Conservation (phyloP, 2,888 invertebrate genomes). For the Pyrrhosoma nymphula region DNA sequence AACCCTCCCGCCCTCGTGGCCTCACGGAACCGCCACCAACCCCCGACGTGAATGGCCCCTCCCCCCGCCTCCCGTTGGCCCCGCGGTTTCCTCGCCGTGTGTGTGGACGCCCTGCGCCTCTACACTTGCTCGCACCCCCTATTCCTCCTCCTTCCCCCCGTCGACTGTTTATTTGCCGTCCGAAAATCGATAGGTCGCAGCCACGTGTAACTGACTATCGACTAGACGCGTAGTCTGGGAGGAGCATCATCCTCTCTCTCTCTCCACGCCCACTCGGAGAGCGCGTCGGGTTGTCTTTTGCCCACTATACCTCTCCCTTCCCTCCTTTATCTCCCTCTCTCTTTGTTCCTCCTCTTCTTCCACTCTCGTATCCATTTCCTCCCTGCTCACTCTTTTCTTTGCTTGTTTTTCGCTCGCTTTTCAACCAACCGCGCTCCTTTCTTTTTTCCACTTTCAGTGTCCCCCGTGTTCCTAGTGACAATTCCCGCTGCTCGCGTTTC, state of each 20-base stretch:
- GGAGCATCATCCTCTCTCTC: constrained; percentile 42
- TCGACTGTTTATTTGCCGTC: constrained; percentile 66
- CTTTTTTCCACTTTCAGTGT: too few species aligned
- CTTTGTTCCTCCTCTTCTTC: not conserved
- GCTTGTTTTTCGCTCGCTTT: too few species aligned
- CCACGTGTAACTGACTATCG: constrained; percentile 67
- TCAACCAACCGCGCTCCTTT: too few species aligned
- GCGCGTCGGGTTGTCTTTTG: constrained; percentile 26
- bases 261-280: not conserved
- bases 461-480: not conserved
- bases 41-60: not conserved
- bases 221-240: constrained; percentile 65
- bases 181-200: constrained; percentile 67
- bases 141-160: not conserved
- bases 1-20: not conserved
- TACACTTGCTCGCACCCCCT: constrained; percentile 42
- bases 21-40: not conserved
- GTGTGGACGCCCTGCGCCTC: constrained; percentile 60
- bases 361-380: not conserved
- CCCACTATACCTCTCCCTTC: constrained; percentile 3
- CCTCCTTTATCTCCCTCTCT: not conserved
- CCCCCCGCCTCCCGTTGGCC: not conserved
- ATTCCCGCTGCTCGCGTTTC: not conserved
- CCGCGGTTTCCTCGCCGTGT: constrained; percentile 53
- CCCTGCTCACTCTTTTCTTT: not conserved